These are phyloP conservation scores for Pristis pectinata DNA, from an alignment of 2,797 vertebrate genomes.

Conservation along the genomic window DNA sequence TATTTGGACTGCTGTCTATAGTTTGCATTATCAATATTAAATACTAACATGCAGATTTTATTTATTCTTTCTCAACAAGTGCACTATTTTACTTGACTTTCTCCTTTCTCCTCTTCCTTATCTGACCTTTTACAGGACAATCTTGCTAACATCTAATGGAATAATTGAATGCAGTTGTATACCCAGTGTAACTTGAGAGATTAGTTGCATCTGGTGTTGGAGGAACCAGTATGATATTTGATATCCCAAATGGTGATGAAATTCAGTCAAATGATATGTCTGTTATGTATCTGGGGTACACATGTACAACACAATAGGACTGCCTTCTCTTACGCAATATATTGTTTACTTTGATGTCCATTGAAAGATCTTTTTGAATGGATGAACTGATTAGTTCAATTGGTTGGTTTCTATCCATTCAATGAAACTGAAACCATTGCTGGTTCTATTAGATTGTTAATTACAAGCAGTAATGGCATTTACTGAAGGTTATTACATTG, in stretches of 20 bases:
- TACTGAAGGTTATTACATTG: background rate
- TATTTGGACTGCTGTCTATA: background rate
- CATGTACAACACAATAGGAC: background rate
- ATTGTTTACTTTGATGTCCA: background rate
- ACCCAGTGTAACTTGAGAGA: background rate
- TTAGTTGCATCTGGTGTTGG: background rate
- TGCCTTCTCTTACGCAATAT: background rate
- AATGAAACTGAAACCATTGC: background rate
- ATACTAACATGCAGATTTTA: background rate
- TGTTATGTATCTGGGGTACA: background rate
- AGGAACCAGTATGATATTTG: background rate
- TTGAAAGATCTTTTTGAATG: background rate
- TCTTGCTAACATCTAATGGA: background rate
- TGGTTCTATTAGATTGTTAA: background rate
- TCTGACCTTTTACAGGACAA: background rate
- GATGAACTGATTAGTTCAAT: background rate
- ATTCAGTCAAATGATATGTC: background rate
- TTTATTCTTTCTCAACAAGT: background rate
- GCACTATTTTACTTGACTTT: background rate
- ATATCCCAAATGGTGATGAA: background rate
- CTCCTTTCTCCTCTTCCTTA: background rate
- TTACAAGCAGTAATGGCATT: background rate
- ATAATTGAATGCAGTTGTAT: background rate
- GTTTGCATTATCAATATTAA: background rate
- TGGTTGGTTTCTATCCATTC: conserved; percentile 10